These are phyloP conservation scores for Drosophila kikkawai DNA, from an alignment of 1,140 invertebrate species.

Conservation along the genomic window DNA sequence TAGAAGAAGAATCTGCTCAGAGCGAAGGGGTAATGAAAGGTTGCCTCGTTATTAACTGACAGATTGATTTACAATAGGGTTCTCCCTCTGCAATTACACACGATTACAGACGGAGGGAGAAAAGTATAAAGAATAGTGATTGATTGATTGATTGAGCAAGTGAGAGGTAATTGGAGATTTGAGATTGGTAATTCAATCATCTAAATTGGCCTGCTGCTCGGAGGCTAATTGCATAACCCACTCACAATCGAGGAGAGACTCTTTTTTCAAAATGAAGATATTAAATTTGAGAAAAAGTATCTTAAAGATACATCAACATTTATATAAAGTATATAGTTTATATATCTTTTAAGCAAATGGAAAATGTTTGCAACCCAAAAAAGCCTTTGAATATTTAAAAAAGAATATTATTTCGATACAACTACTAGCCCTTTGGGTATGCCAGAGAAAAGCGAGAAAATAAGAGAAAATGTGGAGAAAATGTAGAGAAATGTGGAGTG, in stretches of 20 bases:
- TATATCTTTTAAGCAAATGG: not conserved
- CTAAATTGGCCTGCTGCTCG: slow-evolving; percentile 30
- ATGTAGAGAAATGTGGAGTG: not conserved
- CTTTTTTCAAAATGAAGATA: not conserved
- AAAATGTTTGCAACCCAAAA: not conserved
- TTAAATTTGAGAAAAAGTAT: not conserved
- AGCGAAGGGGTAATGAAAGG: slow-evolving; percentile 38
- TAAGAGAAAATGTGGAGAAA: not conserved
- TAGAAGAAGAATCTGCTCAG: slow-evolving; percentile 8
- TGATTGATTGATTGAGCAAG: slow-evolving; percentile 19
- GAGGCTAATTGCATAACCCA: slow-evolving; percentile 1
- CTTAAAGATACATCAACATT: no score
- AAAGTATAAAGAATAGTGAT: slow-evolving; percentile 3
- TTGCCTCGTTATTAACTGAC: slow-evolving; percentile 51
- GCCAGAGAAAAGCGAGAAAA: not conserved
- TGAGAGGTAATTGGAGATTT: slow-evolving; percentile 32
- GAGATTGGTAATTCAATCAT: slow-evolving; percentile 23
- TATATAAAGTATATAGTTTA: no score
- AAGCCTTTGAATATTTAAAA: slow-evolving; percentile 1
- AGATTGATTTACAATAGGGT: slow-evolving; percentile 53
- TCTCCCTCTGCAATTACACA: slow-evolving; percentile 19
- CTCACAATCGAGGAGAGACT: not conserved
- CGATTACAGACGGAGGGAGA: slow-evolving; percentile 8
- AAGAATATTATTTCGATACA: slow-evolving; percentile 17
- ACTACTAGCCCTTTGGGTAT: slow-evolving; percentile 11